Evolutionary conservation across 2,797 vertebrate species (phyloP).

Genomic region (Siniperca undulata): DNA sequence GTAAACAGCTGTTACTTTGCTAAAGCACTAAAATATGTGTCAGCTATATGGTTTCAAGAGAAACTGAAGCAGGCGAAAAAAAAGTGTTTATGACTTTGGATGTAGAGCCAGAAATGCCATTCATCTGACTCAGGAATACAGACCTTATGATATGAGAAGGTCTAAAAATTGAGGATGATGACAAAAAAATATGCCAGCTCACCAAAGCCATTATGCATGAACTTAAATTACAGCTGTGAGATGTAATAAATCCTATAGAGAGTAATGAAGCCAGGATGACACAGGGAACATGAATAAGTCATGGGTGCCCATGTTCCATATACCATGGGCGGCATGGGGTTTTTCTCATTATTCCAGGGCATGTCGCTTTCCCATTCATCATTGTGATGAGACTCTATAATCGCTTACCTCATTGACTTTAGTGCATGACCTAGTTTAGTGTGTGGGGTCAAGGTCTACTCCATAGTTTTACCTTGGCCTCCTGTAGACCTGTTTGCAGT

Average conservation of each 20-base stretch:
- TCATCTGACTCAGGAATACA: slow-evolving; percentile 9
- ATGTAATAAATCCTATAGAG: slow-evolving; percentile 69
- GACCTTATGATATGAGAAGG: slow-evolving; percentile 7
- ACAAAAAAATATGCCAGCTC: slow-evolving; percentile 51
- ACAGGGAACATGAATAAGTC: slow-evolving; percentile 76
- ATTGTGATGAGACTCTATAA: slow-evolving; percentile 51
- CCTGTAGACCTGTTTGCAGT: background rate
- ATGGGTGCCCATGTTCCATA: slow-evolving; percentile 64
- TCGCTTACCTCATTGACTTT: slow-evolving; percentile 41
- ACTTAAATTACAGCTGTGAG: slow-evolving; percentile 67
- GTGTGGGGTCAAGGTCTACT: slow-evolving; percentile 36
- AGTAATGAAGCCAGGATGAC: slow-evolving; percentile 58
- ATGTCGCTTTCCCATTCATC: slow-evolving; percentile 65
- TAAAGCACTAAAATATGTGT: slow-evolving; percentile 22
- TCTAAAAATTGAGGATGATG: slow-evolving; percentile 46
- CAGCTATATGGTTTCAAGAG: slow-evolving; percentile 20
- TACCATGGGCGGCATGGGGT: slow-evolving; percentile 32
- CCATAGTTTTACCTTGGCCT: slow-evolving; percentile 16
- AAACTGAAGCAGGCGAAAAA: background rate
- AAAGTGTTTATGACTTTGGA: slow-evolving; percentile 26
- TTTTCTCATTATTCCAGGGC: slow-evolving; percentile 62
- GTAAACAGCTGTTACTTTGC: slow-evolving; percentile 34
- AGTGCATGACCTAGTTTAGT: slow-evolving; percentile 41
- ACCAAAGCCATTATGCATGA: slow-evolving; percentile 62
- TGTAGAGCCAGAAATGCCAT: background rate